Conservation (phyloP, 2,888 invertebrate species). For the Oligia strigilis region DNA sequence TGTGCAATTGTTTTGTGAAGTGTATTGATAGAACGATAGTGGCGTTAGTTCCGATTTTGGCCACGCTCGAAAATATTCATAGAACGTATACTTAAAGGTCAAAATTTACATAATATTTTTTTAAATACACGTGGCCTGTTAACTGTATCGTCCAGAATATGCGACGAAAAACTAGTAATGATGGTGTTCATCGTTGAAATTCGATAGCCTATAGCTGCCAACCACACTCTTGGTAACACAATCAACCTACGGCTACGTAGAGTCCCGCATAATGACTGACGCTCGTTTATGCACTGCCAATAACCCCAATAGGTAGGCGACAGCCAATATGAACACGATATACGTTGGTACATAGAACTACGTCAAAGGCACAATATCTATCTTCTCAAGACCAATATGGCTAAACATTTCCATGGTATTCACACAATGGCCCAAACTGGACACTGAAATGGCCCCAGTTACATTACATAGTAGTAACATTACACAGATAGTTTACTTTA, state of each 20-base stretch:
- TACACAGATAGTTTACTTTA: not conserved
- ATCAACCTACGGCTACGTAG: not conserved
- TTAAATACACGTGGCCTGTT: not conserved
- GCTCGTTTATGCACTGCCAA: slow-evolving; percentile 11
- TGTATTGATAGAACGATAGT: not conserved
- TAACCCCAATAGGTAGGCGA: slow-evolving; percentile 11
- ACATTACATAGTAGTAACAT: not conserved
- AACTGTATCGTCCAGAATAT: not conserved
- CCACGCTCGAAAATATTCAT: not conserved
- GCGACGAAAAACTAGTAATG: not conserved
- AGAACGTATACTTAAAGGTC: not conserved
- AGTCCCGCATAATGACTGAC: slow-evolving; percentile 11
- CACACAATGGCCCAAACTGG: slow-evolving; percentile 14
- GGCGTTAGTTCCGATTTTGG: not conserved
- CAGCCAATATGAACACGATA: slow-evolving; percentile 10
- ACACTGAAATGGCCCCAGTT: not conserved
- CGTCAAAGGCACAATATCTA: slow-evolving; percentile 26
- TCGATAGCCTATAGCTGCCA: not conserved
- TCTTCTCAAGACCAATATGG: slow-evolving; percentile 3
- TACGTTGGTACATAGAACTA: not conserved
- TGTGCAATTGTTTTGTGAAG: not conserved
- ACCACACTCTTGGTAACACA: not conserved
- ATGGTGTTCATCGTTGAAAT: not conserved
- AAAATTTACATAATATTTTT: not conserved
- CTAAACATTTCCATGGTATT: slow-evolving; percentile 5